phyloP scores from a whole-genome alignment of 2,797 vertebrate species.

The Garrulus glandarius region DNA sequence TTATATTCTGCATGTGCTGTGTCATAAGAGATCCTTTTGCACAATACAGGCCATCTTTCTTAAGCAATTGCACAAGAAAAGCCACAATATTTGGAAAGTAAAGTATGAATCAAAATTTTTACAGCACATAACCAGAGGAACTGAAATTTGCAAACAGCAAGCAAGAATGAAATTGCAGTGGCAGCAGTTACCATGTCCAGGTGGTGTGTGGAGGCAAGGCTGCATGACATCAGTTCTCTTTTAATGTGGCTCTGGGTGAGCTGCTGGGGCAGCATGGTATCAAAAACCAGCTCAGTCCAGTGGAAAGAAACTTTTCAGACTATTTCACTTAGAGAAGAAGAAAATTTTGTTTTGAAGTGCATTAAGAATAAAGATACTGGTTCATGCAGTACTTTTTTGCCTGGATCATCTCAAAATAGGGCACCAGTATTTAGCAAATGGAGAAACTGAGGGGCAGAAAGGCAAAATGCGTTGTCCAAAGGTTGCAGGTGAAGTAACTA shows the following conservation, averaged over 20 bases:
- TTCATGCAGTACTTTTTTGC: background rate
- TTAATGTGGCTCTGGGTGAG: slow-evolving; percentile 26
- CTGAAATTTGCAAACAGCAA: slow-evolving; percentile 58
- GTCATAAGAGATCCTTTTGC: slow-evolving; percentile 14
- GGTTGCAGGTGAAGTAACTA: background rate
- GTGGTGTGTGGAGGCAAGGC: slow-evolving; percentile 12
- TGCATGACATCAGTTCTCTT: slow-evolving; percentile 12
- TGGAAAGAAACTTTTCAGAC: background rate
- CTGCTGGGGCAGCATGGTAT: background rate
- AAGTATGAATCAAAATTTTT: slow-evolving; percentile 64
- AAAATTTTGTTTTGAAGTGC: background rate
- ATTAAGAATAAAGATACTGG: background rate
- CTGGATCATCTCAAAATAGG: background rate
- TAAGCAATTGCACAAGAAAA: slow-evolving; percentile 52
- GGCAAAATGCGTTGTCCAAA: background rate
- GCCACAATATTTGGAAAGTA: slow-evolving; percentile 49
- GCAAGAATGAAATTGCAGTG: slow-evolving; percentile 47
- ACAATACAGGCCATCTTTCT: background rate
- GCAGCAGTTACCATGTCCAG: slow-evolving; percentile 36
- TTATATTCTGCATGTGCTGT: background rate
- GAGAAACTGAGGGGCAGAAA: slow-evolving; percentile 3
- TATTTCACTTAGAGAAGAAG: background rate
- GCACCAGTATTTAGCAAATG: background rate
- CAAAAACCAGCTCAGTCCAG: background rate
- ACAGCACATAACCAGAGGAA: slow-evolving; percentile 46